Base-by-base conservation (phyloP, 2,888 invertebrate species). In the Orchesellides sinensis region DNA sequence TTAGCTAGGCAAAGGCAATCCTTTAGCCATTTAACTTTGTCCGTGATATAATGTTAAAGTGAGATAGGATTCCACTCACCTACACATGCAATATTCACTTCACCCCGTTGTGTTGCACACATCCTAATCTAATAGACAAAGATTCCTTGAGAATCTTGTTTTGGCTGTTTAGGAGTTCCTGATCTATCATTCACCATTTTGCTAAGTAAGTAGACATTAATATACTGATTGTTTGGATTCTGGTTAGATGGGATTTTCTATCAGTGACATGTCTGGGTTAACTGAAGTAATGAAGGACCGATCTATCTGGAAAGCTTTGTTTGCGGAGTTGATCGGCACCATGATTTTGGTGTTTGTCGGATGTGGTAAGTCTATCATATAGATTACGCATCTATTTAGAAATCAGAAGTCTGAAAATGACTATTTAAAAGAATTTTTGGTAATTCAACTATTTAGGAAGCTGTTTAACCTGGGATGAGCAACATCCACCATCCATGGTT, bases 311-410 rank as follows among this genome's bases (percentile, higher is more conserved):
- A 94, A 94, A 88, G 95, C 96, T 0, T 91, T 97, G 23, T 90
- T 96, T 8, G 97, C 96, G 0, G 98, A 98, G 90, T 96, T 96
- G 88, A 89, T 98, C 10, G 98, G 97, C 32, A 97, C 95, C 84
- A 90, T 96, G 84, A 92, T 98, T 68, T 92, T 98, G 88, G 97
- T 97, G 89, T 94, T 97, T 90, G 95, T 98, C 88, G 97, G 96
- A 2, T 97, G 97, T 90, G 96, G 78, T 96, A 4, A 93, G 96
- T 10, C 93, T 94, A 88, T 91, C 94, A 75, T 92, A 92, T 89
- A 91, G 93, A 74, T 88, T 91, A 12, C 90, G 91, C n/a, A 91
- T 91, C 27, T 81, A 91, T 85, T 90, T 49, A 59, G 66, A 56
- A 47, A 45, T 2, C 40, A 40, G 3, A 65, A 49, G 17, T 66